Percentiles rank a stretch among this genome's conserved stretches.
These are phyloP conservation scores for Microplitis manilae DNA, from an alignment of 2,888 invertebrate genomes.

Conservation along the genomic window DNA sequence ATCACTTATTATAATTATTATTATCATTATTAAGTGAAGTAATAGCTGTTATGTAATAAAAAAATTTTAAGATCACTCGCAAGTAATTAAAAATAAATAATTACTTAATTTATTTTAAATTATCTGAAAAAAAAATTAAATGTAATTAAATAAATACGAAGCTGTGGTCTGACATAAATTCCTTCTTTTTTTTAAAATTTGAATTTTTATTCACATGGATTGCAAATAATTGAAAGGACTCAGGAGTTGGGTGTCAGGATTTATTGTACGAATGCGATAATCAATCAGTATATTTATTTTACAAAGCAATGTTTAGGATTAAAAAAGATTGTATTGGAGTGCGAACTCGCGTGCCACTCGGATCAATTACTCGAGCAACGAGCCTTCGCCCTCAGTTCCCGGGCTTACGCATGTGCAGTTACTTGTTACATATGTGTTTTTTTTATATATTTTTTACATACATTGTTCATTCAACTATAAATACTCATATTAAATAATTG, in stretches of 20 bases:
- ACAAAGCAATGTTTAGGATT: constrained; percentile 42
- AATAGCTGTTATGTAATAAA: too few species aligned
- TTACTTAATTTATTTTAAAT: too few species aligned
- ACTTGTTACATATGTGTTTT: neutral
- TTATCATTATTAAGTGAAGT: too few species aligned
- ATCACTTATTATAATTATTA: too few species aligned
- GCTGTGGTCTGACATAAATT: too few species aligned
- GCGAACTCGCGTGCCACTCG: constrained; percentile 58
- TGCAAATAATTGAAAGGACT: too few species aligned
- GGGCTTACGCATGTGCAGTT: constrained; percentile 36
- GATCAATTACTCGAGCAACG: constrained; percentile 60
- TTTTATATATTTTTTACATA: neutral
- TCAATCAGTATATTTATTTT: neutral
- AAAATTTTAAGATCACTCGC: too few species aligned
- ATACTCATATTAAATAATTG: neutral
- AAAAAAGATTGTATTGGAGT: constrained; percentile 54
- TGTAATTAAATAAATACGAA: too few species aligned
- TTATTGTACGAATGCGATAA: neutral
- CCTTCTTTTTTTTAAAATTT: too few species aligned
- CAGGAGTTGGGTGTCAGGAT: neutral
- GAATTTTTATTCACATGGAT: too few species aligned
- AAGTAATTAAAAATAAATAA: too few species aligned
- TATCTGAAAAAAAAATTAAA: too few species aligned
- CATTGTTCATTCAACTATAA: neutral
- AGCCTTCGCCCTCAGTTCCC: constrained; percentile 41